Percentiles rank a stretch among this genome's conserved stretches.
phyloP scores from a whole-genome alignment of 2,797 vertebrate genomes.

The Thripadectes ignobilis region DNA sequence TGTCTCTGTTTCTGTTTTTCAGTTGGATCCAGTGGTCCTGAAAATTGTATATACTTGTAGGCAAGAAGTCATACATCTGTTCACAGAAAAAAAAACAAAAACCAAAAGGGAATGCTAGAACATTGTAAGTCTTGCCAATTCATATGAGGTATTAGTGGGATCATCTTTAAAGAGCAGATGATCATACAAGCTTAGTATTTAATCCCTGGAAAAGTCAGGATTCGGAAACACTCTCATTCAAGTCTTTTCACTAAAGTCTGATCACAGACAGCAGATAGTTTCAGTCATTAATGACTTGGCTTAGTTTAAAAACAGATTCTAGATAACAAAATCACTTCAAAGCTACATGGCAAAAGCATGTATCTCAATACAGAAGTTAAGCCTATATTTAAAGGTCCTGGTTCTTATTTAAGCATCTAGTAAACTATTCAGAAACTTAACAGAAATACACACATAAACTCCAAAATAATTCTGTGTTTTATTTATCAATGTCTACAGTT shows the following conservation, averaged over 20 bases:
- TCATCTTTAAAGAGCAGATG: not conserved
- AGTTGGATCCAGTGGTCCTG: not conserved
- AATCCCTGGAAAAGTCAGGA: not conserved
- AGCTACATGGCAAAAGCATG: not conserved
- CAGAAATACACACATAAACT: not conserved
- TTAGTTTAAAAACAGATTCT: not conserved
- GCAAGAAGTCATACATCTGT: not conserved
- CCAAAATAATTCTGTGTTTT: not conserved
- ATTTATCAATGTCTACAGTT: not conserved
- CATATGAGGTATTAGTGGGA: not conserved
- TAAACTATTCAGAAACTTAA: not conserved
- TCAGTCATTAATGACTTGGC: not conserved
- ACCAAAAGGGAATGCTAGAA: not conserved
- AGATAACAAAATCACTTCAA: not conserved
- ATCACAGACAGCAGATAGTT: not conserved
- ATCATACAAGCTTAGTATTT: not conserved
- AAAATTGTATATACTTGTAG: not conserved
- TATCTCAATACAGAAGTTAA: not conserved
- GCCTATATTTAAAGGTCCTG: not conserved
- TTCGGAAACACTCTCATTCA: not conserved
- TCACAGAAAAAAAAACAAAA: not conserved
- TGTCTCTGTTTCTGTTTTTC: not conserved
- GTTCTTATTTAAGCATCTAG: not conserved
- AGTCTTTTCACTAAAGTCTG: not conserved
- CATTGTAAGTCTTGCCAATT: not conserved